A percentile compares a stretch with the other conserved stretches of the same genome.
Conservation (phyloP, 2,888 invertebrate species). For the Allacma fusca region DNA sequence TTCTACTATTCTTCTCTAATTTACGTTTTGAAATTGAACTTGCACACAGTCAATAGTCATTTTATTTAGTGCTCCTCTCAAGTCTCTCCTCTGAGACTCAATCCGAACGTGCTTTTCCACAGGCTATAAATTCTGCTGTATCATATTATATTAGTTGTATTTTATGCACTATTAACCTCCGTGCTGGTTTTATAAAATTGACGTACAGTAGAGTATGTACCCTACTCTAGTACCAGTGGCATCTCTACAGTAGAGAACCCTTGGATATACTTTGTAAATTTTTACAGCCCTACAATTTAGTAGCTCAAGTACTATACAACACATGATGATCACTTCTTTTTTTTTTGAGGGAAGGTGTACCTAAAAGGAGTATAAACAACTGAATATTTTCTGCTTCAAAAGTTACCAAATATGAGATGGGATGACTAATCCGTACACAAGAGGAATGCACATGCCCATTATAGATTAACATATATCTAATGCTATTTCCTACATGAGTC, state of each 20-base stretch:
- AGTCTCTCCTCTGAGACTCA: neutral
- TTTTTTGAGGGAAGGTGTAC: neutral
- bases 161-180: constrained; percentile 30
- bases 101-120: neutral
- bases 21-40: constrained; percentile 17
- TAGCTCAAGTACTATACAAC: too few relatives aligned
- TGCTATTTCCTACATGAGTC: neutral
- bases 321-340: too few relatives aligned
- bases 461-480: neutral
- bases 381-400: neutral
- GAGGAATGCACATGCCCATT: neutral
- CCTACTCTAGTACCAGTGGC: too few relatives aligned
- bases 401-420: constrained; percentile 13
- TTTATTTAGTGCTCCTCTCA: neutral
- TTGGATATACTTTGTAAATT: too few relatives aligned
- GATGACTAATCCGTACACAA: constrained; percentile 6
- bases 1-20: neutral
- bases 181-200: neutral
- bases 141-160: constrained; percentile 7
- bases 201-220: too few relatives aligned
- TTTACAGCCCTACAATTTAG: neutral
- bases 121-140: constrained; percentile 6
- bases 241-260: too few relatives aligned
- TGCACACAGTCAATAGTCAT: neutral
- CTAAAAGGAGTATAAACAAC: neutral